Base-by-base conservation (phyloP, 2,888 invertebrate genomes). In the Lycaena phlaeas region DNA sequence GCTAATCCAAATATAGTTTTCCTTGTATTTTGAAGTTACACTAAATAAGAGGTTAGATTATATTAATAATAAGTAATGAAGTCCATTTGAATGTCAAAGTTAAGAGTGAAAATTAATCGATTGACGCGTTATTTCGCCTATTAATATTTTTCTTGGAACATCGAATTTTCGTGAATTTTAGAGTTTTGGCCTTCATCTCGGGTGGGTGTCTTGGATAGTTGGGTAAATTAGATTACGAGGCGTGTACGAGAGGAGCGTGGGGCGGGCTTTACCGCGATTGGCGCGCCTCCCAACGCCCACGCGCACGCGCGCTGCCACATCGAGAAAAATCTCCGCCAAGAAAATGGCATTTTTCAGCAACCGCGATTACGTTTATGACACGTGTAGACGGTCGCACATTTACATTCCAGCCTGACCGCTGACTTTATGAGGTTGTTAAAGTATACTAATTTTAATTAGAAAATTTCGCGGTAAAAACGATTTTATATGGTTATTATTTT, bases 231-330 rank as follows among this genome's bases (percentile, higher is more conserved):
- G 47, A 49, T 50, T 45, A 46, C 54, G 54, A 64, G 69, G 65
- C 67, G 71, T 68, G 62, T 55, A 52, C 52, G 62, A 51, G 52
- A 54, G 57, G 53, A 62, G 59, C 62, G 68, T 61, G 70, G 81
- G 73, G 77, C 79, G 78, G 84, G 75, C 72, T 54, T 60, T 65
- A 63, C 62, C 59, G 53, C 65, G 67, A 77, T 84, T 85, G 85
- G 85, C 84, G 79, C 79, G 76, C 85, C 85, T 84, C 78, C 86
- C 81, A 76, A 74, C 85, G 84, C 76, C 86, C 75, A 68, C 78
- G 77, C 71, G 82, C 84, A 81, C 76, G 62, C 64, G 59, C 62
- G 44, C 15, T 40, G 49, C 57, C 64, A 53, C 57, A 54, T 60
- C 62, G 63, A 72, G 77, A 77, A 77, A 77, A 81, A 76, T 76